A percentile compares a stretch with the other conserved stretches of the same genome.
Evolutionary conservation across 2,113 vertebrate genomes (phyloP).

Genomic region (Lophotis ruficrista): DNA sequence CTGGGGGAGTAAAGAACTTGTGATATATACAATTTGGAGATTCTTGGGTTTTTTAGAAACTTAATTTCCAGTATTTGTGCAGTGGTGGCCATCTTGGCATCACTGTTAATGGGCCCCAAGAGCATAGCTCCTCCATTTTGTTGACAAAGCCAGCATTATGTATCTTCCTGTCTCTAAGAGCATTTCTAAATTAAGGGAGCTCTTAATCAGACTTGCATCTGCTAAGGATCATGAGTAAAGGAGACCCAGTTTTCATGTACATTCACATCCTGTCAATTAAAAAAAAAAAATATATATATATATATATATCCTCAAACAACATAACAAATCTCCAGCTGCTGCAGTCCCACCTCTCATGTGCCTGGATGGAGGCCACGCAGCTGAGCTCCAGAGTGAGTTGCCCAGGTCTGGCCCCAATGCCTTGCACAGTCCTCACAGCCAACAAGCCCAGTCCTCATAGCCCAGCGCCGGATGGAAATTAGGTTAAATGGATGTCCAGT

Average conservation of each 20-base stretch:
- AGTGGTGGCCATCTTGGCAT: not conserved
- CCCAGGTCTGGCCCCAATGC: not conserved
- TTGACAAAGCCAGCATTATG: not conserved
- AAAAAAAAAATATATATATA: not conserved
- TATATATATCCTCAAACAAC: not conserved
- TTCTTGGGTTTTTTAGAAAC: slow-evolving; percentile 54
- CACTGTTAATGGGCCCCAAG: not conserved
- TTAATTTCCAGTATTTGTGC: not conserved
- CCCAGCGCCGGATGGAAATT: fast-evolving
- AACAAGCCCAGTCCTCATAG: not conserved
- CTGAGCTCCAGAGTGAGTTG: not conserved
- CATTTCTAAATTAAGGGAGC: not conserved
- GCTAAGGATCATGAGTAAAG: not conserved
- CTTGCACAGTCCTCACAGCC: not conserved
- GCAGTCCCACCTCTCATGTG: not conserved
- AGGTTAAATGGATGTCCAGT: not conserved
- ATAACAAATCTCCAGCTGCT: not conserved
- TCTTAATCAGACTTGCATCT: not conserved
- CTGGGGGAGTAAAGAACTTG: slow-evolving; percentile 38
- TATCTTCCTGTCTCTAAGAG: not conserved
- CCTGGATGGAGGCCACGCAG: not conserved
- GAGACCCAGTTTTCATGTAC: not conserved
- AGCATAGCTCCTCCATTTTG: not conserved
- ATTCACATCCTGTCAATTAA: not conserved
- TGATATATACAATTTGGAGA: slow-evolving; percentile 33